Conservation (phyloP, 2,113 vertebrate genomes). For the Amphiprion ocellaris region DNA sequence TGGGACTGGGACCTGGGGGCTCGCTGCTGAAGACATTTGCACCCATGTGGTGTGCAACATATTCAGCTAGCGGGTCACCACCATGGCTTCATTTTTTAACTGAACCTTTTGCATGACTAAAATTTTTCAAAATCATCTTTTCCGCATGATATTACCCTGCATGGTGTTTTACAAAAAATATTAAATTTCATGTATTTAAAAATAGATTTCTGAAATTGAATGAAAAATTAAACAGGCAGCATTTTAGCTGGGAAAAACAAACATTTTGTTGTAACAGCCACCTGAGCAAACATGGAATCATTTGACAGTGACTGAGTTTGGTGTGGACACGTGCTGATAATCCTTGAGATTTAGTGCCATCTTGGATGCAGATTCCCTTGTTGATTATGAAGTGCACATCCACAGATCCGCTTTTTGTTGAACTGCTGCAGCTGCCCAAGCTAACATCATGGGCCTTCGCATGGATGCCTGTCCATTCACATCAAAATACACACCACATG, state of each 20-base stretch:
- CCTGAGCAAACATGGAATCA: slow-evolving; percentile 59
- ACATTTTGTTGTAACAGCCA: slow-evolving; percentile 53
- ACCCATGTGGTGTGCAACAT: no score
- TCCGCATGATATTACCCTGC: neutral
- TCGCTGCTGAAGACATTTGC: no score
- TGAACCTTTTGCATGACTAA: neutral
- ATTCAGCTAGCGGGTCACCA: no score
- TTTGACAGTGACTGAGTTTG: slow-evolving; percentile 42
- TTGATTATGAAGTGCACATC: slow-evolving; percentile 29
- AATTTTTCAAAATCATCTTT: neutral
- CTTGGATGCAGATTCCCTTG: slow-evolving; percentile 50
- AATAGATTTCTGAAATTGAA: neutral
- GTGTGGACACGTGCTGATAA: slow-evolving; percentile 40
- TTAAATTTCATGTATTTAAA: neutral
- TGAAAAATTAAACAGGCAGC: neutral
- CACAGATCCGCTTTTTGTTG: slow-evolving; percentile 15
- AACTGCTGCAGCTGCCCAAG: slow-evolving; percentile 20
- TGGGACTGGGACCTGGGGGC: no score
- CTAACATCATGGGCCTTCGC: neutral
- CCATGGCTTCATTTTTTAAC: neutral
- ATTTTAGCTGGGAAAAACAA: neutral
- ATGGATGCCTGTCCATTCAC: neutral
- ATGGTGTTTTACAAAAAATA: neutral
- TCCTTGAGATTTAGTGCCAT: slow-evolving; percentile 51
- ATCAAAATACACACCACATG: neutral